phyloP scores from a whole-genome alignment of 2,113 vertebrate genomes.

The Silurus meridionalis region DNA sequence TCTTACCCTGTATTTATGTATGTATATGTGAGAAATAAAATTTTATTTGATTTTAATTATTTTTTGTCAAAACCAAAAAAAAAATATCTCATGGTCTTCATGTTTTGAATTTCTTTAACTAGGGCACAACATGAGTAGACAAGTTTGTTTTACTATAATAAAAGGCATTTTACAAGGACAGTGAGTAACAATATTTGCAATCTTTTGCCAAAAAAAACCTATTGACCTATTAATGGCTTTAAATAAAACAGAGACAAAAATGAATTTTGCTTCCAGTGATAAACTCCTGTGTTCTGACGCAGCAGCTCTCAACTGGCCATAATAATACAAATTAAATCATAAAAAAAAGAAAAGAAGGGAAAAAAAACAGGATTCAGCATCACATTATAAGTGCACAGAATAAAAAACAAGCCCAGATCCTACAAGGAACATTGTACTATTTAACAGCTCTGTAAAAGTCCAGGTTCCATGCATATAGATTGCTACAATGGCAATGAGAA shows the following conservation, averaged over 20 bases:
- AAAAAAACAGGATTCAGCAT: neutral
- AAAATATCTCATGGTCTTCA: neutral
- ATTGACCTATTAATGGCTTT: neutral
- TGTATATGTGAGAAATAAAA: too few species aligned
- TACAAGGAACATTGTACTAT: neutral
- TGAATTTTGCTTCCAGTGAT: neutral
- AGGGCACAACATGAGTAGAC: neutral
- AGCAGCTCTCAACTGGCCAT: neutral
- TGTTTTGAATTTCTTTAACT: neutral
- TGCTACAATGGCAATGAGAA: neutral
- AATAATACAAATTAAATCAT: neutral
- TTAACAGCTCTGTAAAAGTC: constrained; percentile 9
- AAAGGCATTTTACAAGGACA: neutral
- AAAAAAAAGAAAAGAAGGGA: neutral
- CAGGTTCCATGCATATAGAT: constrained; percentile 14
- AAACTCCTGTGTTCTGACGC: neutral
- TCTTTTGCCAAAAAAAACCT: neutral
- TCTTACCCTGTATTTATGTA: too few species aligned
- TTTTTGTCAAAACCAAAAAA: neutral
- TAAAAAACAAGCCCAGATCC: neutral
- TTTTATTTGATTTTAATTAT: neutral
- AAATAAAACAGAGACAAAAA: neutral
- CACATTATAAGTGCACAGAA: neutral
- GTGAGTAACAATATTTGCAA: neutral
- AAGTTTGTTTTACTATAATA: neutral